These are phyloP conservation scores for Dipodomys merriami DNA, from an alignment of 2,113 vertebrate species.

Conservation along the genomic window DNA sequence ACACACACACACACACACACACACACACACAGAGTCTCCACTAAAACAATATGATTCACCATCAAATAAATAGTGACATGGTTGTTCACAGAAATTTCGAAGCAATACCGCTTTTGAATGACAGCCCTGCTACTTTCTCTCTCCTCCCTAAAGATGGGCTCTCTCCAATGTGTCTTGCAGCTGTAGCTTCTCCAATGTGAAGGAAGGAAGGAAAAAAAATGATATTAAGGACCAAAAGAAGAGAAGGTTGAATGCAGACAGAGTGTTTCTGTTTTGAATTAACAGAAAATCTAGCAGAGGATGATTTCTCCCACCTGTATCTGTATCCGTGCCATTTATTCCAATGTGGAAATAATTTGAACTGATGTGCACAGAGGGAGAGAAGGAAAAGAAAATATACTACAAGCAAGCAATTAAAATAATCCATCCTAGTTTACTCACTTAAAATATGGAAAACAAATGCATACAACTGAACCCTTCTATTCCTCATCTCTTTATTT, in stretches of 20 bases:
- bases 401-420: constrained; percentile 42
- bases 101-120: neutral
- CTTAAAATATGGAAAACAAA: constrained; percentile 28
- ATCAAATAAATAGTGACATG: neutral
- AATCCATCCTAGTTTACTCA: constrained; percentile 45
- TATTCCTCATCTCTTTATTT: constrained; percentile 15
- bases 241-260: constrained; percentile 57
- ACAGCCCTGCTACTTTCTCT: neutral
- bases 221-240: constrained; percentile 40
- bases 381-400: constrained; percentile 47
- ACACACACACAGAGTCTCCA: too few relatives aligned
- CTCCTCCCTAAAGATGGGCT: neutral
- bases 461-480: neutral
- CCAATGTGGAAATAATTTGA: constrained; percentile 75
- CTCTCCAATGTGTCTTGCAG: constrained; percentile 42
- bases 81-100: neutral
- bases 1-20: neutral
- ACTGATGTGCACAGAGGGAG: constrained; percentile 21
- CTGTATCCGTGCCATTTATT: constrained; percentile 56
- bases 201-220: neutral
- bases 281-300: constrained; percentile 53
- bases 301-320: constrained; percentile 60
- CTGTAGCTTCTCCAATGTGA: constrained; percentile 19
- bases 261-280: constrained; percentile 71
- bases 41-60: neutral